Percentiles rank a stretch among this genome's conserved stretches.
Evolutionary conservation across 2,888 invertebrate genomes (phyloP).

Genomic region (Belgica antarctica): DNA sequence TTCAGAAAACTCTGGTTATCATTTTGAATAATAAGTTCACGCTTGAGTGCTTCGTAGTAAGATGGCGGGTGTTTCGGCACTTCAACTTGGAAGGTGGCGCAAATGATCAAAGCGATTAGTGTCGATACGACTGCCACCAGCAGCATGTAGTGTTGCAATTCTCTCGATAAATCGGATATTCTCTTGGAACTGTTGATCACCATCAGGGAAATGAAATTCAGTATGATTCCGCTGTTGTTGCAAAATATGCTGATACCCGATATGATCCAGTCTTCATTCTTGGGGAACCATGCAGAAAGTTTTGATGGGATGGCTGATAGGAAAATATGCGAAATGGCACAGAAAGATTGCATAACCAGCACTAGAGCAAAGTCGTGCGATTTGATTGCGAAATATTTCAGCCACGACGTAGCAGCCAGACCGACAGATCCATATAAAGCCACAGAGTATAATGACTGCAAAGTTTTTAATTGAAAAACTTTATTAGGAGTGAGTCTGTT

Average conservation of each 20-base stretch:
- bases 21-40: constrained; percentile 45
- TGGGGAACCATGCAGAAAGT: constrained; percentile 66
- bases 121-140: constrained; percentile 56
- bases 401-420: constrained; percentile 61
- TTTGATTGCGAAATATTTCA: constrained; percentile 61
- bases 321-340: constrained; percentile 62
- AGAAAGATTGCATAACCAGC: constrained; percentile 57
- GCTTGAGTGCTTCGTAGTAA: constrained; percentile 56
- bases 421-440: constrained; percentile 58
- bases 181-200: constrained; percentile 56
- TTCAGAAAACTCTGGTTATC: constrained; percentile 46
- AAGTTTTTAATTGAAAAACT: no score
- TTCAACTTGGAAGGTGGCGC: constrained; percentile 58
- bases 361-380: constrained; percentile 56
- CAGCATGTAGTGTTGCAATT: constrained; percentile 50
- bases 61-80: constrained; percentile 60
- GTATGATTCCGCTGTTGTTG: constrained; percentile 68
- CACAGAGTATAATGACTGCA: constrained; percentile 58
- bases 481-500: no score
- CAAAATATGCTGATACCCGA: constrained; percentile 72
- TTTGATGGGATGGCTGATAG: constrained; percentile 66
- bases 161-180: constrained; percentile 55
- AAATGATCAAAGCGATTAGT: constrained; percentile 58
- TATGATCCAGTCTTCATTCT: constrained; percentile 59
- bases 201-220: constrained; percentile 69